A percentile compares a stretch with the other conserved stretches of the same genome.
Conservation (phyloP, 35 echinoderm and acorn worm genomes). For the Stichopus chloronotus region DNA sequence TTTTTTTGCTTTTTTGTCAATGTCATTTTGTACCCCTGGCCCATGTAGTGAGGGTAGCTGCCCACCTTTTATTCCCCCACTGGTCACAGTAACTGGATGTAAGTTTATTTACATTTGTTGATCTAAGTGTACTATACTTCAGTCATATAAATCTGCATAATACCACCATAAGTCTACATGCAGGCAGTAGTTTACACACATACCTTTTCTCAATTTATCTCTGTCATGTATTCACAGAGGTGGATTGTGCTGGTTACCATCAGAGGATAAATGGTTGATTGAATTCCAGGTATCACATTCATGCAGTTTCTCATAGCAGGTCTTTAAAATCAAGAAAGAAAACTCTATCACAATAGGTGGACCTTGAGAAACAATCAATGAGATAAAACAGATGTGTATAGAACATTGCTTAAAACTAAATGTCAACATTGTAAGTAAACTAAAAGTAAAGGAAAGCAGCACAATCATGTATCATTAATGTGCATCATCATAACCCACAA, state of each 20-base stretch:
- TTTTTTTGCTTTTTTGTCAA: no score
- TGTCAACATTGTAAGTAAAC: no score
- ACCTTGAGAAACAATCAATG: background rate
- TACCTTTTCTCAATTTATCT: background rate
- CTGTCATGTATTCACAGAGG: background rate
- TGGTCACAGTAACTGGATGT: background rate
- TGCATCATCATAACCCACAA: no score
- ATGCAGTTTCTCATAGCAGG: background rate
- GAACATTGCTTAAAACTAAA: background rate
- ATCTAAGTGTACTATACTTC: background rate
- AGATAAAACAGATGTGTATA: background rate
- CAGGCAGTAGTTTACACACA: background rate
- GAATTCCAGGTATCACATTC: background rate
- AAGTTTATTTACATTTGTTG: background rate
- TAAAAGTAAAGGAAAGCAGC: no score
- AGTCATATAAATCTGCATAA: background rate
- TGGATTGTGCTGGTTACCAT: background rate
- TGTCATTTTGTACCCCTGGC: no score
- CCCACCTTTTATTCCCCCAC: background rate
- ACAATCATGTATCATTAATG: no score
- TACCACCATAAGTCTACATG: background rate
- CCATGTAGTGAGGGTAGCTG: background rate
- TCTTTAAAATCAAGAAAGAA: background rate
- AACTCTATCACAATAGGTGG: background rate
- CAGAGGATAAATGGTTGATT: background rate